phyloP scores from a whole-genome alignment of 2,113 vertebrate genomes.

The Calonectris borealis region DNA sequence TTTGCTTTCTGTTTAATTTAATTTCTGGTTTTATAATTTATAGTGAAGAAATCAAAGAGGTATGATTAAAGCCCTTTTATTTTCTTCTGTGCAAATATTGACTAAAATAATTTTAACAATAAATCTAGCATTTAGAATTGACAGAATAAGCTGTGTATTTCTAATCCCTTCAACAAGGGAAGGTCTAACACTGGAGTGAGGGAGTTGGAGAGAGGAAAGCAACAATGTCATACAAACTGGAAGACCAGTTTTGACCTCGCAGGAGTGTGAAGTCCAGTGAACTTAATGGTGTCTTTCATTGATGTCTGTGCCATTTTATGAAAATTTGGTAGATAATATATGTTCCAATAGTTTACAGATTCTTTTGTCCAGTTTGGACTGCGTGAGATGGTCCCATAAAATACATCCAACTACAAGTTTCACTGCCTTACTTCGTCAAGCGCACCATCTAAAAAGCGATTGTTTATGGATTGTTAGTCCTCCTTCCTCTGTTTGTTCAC shows the following conservation, averaged over 20 bases:
- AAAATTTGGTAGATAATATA: neutral
- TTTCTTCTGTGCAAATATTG: conserved; percentile 16
- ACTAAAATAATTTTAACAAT: conserved; percentile 13
- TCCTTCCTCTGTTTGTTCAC: neutral
- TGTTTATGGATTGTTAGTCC: neutral
- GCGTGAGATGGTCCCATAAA: neutral
- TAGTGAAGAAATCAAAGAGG: neutral
- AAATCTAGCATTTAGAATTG: neutral
- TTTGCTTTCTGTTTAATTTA: conserved; percentile 25
- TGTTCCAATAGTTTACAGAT: neutral
- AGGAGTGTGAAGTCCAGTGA: neutral
- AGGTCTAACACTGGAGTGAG: neutral
- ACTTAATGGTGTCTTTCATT: neutral
- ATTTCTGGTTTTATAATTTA: conserved; percentile 47
- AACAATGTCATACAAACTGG: neutral
- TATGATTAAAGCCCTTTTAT: conserved; percentile 8
- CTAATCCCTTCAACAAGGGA: neutral
- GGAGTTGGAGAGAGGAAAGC: neutral
- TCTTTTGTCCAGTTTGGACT: neutral
- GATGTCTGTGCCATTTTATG: neutral
- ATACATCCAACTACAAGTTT: neutral
- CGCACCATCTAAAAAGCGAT: neutral
- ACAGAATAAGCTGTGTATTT: neutral
- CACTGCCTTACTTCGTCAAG: neutral
- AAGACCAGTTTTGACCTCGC: neutral